Conservation (phyloP, 1,140 invertebrate genomes). For the Caenorhabditis remanei region DNA sequence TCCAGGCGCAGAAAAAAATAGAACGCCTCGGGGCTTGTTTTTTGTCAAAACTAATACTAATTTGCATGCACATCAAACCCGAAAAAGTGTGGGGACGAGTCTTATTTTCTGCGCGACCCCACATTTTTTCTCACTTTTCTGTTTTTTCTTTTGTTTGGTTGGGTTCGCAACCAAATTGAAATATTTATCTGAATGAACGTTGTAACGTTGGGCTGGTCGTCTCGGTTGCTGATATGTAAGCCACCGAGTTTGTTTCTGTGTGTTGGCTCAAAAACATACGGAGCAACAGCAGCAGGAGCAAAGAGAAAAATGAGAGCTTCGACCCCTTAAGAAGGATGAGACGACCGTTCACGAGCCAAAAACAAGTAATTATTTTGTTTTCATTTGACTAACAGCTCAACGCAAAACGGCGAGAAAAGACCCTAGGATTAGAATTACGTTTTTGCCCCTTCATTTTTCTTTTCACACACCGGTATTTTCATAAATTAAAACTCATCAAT, state of each 20-base stretch:
- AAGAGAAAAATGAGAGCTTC: background rate
- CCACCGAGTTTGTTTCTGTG: background rate
- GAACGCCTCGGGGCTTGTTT: background rate
- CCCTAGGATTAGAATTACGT: background rate
- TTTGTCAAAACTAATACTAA: slow-evolving; percentile 2
- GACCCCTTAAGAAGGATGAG: background rate
- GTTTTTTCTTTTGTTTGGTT: background rate
- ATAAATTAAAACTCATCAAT: background rate
- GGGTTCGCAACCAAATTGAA: background rate
- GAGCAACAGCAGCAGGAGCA: background rate
- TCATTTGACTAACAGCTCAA: slow-evolving; percentile 37
- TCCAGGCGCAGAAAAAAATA: background rate
- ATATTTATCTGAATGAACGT: slow-evolving; percentile 32
- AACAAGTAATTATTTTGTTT: slow-evolving; percentile 52
- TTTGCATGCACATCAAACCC: background rate
- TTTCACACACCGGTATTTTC: background rate
- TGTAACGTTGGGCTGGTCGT: background rate
- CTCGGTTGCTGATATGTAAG: slow-evolving; percentile 4
- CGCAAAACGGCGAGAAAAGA: background rate
- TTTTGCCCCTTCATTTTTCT: background rate
- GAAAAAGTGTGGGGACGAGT: background rate
- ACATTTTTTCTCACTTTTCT: background rate
- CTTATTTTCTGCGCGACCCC: background rate
- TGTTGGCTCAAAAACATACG: slow-evolving; percentile 25
- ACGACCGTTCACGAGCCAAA: slow-evolving; percentile 28